Conservation (phyloP, 2,797 vertebrate genomes). For the Clarias pachynema region DNA sequence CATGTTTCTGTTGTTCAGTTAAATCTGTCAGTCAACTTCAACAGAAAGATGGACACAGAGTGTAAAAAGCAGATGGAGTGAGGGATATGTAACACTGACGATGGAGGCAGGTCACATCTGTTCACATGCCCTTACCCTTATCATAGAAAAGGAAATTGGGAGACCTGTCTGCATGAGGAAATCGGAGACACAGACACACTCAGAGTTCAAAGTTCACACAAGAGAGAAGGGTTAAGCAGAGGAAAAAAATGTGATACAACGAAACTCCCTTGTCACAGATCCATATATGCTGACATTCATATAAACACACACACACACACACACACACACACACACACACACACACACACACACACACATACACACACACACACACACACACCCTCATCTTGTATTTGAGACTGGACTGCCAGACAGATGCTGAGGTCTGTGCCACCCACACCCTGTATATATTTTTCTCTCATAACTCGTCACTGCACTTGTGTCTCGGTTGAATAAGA, state of each 20-base stretch:
- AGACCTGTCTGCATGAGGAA: constrained; percentile 75
- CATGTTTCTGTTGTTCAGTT: constrained; percentile 39
- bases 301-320: not conserved
- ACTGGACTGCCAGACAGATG: constrained; percentile 60
- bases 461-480: constrained; percentile 37
- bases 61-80: constrained; percentile 57
- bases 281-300: constrained; percentile 31
- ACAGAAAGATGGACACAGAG: constrained; percentile 43
- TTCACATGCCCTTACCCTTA: constrained; percentile 79
- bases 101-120: constrained; percentile 54
- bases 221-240: constrained; percentile 48
- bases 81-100: constrained; percentile 31
- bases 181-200: constrained; percentile 56
- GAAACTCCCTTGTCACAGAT: constrained; percentile 36
- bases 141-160: constrained; percentile 83
- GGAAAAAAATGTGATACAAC: constrained; percentile 33
- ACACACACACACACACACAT: not conserved
- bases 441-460: constrained; percentile 35
- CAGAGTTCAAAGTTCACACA: constrained; percentile 46
- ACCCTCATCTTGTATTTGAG: constrained; percentile 66
- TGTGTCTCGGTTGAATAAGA: constrained; percentile 45
- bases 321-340: not conserved
- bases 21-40: constrained; percentile 44
- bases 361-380: constrained; percentile 4
- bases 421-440: constrained; percentile 37